Percentiles rank a stretch among this genome's conserved stretches.
Conservation (phyloP, 2,113 vertebrate species). For the Barnardius zonarius region DNA sequence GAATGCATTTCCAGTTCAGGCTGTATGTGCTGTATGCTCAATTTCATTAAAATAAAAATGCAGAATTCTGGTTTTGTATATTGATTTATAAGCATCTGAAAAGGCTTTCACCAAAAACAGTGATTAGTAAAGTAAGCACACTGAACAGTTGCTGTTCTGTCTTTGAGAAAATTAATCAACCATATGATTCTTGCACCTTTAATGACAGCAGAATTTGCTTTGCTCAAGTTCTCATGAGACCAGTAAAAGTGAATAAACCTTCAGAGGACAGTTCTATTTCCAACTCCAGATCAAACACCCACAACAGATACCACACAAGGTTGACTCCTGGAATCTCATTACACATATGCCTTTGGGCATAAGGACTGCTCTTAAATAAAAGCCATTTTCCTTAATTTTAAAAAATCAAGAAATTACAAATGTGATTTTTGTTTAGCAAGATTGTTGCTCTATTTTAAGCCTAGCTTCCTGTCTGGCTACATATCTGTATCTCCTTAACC, state of each 20-base stretch:
- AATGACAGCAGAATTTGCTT: background rate
- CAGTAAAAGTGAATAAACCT: background rate
- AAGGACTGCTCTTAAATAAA: background rate
- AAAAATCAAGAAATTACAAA: background rate
- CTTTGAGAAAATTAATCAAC: constrained; percentile 13
- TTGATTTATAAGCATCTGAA: background rate
- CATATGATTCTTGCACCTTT: background rate
- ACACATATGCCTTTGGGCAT: background rate
- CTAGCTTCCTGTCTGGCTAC: background rate
- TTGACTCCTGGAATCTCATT: background rate
- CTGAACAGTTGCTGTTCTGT: background rate
- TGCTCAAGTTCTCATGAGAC: background rate
- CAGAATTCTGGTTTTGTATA: background rate
- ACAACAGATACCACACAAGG: background rate
- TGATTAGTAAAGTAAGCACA: background rate
- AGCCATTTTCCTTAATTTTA: background rate
- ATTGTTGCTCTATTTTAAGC: background rate
- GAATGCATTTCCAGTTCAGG: background rate
- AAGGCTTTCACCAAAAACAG: background rate
- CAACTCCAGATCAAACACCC: background rate
- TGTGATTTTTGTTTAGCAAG: background rate
- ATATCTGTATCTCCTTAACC: background rate
- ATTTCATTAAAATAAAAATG: background rate
- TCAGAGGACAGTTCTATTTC: background rate
- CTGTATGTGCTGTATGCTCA: background rate